Conservation (phyloP, 1,140 invertebrate genomes). For the Hyles vespertilio region DNA sequence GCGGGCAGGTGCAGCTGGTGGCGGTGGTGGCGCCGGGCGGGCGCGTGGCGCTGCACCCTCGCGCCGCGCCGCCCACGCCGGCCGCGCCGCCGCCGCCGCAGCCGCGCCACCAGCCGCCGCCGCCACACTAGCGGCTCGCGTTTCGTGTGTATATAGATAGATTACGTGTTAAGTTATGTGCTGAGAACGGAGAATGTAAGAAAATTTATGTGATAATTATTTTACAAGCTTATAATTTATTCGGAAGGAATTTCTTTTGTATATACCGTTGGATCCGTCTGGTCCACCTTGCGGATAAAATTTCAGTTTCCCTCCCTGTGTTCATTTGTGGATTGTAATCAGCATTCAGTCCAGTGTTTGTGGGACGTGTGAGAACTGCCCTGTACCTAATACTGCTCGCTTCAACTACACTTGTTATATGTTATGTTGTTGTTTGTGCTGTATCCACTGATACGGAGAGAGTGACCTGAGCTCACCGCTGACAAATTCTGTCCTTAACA, state of each 20-base stretch:
- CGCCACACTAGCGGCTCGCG: slow-evolving; percentile 38
- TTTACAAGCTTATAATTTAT: slow-evolving; percentile 75
- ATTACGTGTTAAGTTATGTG: slow-evolving; percentile 66
- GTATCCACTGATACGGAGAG: slow-evolving; percentile 38
- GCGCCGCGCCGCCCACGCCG: slow-evolving; percentile 29
- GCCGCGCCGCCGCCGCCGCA: slow-evolving; percentile 26
- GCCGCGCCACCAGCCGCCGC: slow-evolving; percentile 19
- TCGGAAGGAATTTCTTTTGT: slow-evolving; percentile 69
- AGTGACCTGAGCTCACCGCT: slow-evolving; percentile 24
- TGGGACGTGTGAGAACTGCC: slow-evolving; percentile 46
- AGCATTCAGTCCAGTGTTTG: slow-evolving; percentile 50
- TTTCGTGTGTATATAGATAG: slow-evolving; percentile 63
- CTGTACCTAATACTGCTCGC: slow-evolving; percentile 63
- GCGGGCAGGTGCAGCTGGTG: slow-evolving; percentile 59
- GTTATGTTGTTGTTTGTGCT: slow-evolving; percentile 55
- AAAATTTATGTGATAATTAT: slow-evolving; percentile 75
- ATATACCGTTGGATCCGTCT: slow-evolving; percentile 53
- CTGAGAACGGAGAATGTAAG: slow-evolving; percentile 60
- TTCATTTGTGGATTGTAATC: slow-evolving; percentile 54
- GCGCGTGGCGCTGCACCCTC: slow-evolving; percentile 54
- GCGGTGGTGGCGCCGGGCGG: slow-evolving; percentile 38
- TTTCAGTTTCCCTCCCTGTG: slow-evolving; percentile 54
- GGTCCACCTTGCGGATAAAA: slow-evolving; percentile 43
- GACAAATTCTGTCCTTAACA: slow-evolving; percentile 15
- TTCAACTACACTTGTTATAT: slow-evolving; percentile 61